These are phyloP conservation scores for Acanthococcus lagerstroemiae DNA, from an alignment of 2,888 invertebrate genomes.

Conservation along the genomic window DNA sequence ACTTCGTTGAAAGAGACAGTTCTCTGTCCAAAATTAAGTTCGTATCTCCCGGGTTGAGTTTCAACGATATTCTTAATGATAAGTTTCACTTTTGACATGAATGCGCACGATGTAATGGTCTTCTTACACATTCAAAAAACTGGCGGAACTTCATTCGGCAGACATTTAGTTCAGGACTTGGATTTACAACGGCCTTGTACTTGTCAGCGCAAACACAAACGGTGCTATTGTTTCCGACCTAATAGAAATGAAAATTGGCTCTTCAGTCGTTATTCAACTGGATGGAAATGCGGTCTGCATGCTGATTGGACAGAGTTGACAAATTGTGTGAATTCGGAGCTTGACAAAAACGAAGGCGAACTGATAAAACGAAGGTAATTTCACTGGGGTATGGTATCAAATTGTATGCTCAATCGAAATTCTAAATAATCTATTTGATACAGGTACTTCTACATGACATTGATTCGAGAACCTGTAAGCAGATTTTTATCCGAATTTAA, in stretches of 20 bases:
- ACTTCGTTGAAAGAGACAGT: slow-evolving; percentile 43
- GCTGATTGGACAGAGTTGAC: slow-evolving; percentile 98
- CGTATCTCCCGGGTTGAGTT: slow-evolving; percentile 55
- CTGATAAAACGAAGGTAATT: slow-evolving; percentile 55
- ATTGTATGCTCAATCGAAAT: not conserved
- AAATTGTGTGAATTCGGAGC: slow-evolving; percentile 77
- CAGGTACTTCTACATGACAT: slow-evolving; percentile 92
- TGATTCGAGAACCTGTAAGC: slow-evolving; percentile 85
- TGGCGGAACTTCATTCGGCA: slow-evolving; percentile 94
- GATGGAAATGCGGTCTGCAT: slow-evolving; percentile 96
- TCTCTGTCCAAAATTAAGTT: slow-evolving; percentile 43
- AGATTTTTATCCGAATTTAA: slow-evolving; percentile 93
- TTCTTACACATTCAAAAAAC: slow-evolving; percentile 99
- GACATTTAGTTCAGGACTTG: slow-evolving; percentile 89
- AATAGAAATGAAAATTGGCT: slow-evolving; percentile 93
- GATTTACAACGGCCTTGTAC: slow-evolving; percentile 86
- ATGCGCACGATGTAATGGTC: slow-evolving; percentile 93
- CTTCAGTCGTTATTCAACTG: slow-evolving; percentile 92
- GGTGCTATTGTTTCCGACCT: slow-evolving; percentile 84
- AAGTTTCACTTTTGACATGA: slow-evolving; percentile 79
- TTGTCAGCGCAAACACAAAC: slow-evolving; percentile 78
- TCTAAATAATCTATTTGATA: slow-evolving; percentile 34
- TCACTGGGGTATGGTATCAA: not conserved
- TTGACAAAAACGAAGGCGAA: slow-evolving; percentile 82
- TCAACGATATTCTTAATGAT: slow-evolving; percentile 76